Evolutionary conservation across 2,888 invertebrate species (phyloP).

Genomic region (Diaprepes abbreviatus): DNA sequence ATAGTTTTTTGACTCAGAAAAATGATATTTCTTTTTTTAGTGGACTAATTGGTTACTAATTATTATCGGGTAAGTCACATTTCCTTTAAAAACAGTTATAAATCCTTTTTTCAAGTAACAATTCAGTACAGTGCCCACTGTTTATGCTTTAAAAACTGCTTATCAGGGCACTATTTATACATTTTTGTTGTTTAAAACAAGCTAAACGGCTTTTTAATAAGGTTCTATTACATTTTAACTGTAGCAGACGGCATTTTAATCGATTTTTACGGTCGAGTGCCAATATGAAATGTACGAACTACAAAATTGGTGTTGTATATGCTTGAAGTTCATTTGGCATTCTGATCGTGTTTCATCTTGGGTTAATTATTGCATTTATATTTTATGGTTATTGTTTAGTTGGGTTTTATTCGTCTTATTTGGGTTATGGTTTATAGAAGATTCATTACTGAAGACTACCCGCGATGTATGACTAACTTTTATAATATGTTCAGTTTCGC

Average conservation of each 20-base stretch:
- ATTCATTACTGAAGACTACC: neutral
- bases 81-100: neutral
- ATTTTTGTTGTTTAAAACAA: conserved; percentile 23
- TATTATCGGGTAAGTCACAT: conserved; percentile 40
- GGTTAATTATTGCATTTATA: conserved; percentile 36
- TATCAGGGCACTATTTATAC: conserved; percentile 29
- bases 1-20: conserved; percentile 32
- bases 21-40: conserved; percentile 5
- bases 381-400: conserved; percentile 17
- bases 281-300: conserved; percentile 12
- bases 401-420: neutral
- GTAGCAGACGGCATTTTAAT: conserved; percentile 17
- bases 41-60: conserved; percentile 28
- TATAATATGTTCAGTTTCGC: too few relatives aligned
- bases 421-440: neutral
- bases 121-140: conserved; percentile 4
- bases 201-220: conserved; percentile 24
- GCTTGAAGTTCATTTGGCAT: conserved; percentile 27
- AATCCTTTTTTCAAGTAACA: neutral
- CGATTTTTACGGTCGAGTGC: conserved; percentile 19
- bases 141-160: conserved; percentile 29
- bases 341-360: conserved; percentile 18
- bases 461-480: too few relatives aligned
- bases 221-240: conserved; percentile 10
- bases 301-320: conserved; percentile 15